Evolutionary conservation across 23 tunicate genomes (phyloP).

Genomic region (Ascidia mentula): DNA sequence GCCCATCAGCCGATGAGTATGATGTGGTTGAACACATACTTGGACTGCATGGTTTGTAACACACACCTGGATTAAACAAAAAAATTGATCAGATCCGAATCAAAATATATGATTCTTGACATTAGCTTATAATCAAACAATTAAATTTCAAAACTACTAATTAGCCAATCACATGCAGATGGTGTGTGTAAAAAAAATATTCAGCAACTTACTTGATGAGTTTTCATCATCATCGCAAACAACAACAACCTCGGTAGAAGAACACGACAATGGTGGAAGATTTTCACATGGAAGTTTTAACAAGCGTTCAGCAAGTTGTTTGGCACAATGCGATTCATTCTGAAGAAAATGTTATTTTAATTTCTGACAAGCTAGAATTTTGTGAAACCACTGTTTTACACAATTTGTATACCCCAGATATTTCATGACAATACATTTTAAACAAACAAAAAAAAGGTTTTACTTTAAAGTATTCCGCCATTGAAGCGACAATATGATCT

Average conservation of each 20-base stretch:
- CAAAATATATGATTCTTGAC: too few species aligned
- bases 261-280: conserved; percentile 33
- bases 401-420: neutral
- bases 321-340: conserved; percentile 31
- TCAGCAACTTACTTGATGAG: neutral
- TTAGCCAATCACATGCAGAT: neutral
- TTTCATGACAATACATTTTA: neutral
- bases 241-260: conserved; percentile 22
- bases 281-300: conserved; percentile 26
- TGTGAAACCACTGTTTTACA: neutral
- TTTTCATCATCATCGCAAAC: conserved; percentile 27
- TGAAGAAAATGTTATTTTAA: neutral
- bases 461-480: conserved; percentile 51
- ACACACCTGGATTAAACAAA: conserved; percentile 7
- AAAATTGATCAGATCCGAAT: too few species aligned
- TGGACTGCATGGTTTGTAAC: conserved; percentile 40
- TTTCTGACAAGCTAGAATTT: neutral
- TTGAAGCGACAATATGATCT: conserved; percentile 36
- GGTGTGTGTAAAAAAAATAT: neutral
- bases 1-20: conserved; percentile 28
- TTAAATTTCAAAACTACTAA: neutral
- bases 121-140: too few species aligned
- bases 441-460: neutral
- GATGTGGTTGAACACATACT: conserved; percentile 44
- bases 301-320: conserved; percentile 25